Base-by-base conservation (phyloP, 2,888 invertebrate genomes). In the Subacronicta megacephala region DNA sequence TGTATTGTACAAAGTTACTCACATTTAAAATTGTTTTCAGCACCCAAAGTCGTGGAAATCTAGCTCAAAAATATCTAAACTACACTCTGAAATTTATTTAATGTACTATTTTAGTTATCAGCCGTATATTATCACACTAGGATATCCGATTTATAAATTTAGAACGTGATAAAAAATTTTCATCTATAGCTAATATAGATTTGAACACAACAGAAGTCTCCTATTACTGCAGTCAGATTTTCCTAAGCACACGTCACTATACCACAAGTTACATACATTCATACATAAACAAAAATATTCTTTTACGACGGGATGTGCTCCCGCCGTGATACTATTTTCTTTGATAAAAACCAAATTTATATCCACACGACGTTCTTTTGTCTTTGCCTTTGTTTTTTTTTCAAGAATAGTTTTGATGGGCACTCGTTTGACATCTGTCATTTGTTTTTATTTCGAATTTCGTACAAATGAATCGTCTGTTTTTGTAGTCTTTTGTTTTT, bases 231-330 rank as follows among this genome's bases (percentile, higher is more conserved):
- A 54, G 54, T 51, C 17, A 47, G 46, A 47, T 46, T 44, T 62
- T 41, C 40, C 51, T 26, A 41, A 13, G 26, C 26, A 7, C 16
- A 12, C 62, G 62, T 57, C 51, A 53, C 49, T 58, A 40, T 38
- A 52, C 69, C 58, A 37, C 54, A 53, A 57, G 16, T 10, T 45
- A 7, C 37, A 23, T 44, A 18, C 52, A 43, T n/a, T 13, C 13
- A n/a, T 9, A 12, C 47, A 16, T 36, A 52, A 26, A 41, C 31
- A 49, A 41, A 16, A 35, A 52, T 33, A 62, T 36, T 45, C 15
- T 29, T 67, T 74, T 57, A 73, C 44, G 64, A 71, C 73, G 55
- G 72, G 73, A 75, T 61, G 58, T 51, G 38, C 51, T 36, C 43
- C 37, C 40, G 20, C 35, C 7, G 18, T 31, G 10, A 1, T 17